Base-by-base conservation (phyloP, 1,140 invertebrate species). In the Cataglyphis hispanica region DNA sequence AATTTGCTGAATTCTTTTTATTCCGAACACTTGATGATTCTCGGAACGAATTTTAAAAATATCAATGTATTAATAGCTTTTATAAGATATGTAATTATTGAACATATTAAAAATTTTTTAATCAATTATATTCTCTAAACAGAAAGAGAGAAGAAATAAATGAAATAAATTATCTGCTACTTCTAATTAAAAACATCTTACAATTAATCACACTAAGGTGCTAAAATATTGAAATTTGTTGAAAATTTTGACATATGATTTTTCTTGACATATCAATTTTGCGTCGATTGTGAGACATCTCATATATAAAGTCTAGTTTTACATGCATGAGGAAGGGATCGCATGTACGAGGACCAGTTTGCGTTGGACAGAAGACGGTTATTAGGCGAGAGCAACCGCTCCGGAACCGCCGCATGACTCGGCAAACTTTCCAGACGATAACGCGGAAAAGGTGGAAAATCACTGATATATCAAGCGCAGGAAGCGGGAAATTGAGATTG, bases 401-500 rank as follows among this genome's bases (percentile, higher is more conserved):
- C 72, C 56, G 56, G 72, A 66, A 50, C 34, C 34, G 58, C 56
- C 19, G 58, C 58, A 64, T 77, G 81, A 84, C 81, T 84, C 81
- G 81, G 25, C 72, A 60, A 84, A 84, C 58, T 84, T 77, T 84
- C 58, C 72, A 50, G 27, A 83, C 67, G 67, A 83, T 83, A 81
- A 72, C 66, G 78, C 66, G n/a, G n/a, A n/a, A 60, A 61, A 83
- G 66, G 53, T 83, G 67, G 78, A 74, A 83, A 83, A 83, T 83
- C 78, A 74, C 53, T 83, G 67, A 83, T 83, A 83, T 83, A 83
- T 83, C 66, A 72, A n/a, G 25, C 78, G 67, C 78, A 83, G 67
- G 78, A 72, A 72, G 67, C 53, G 78, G 67, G 78, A 83, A 83
- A 83, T 83, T 83, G 78, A 83, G 78, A 83, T 83, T 83, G 61